These are phyloP conservation scores for Pterostichus madidus DNA, from an alignment of 2,888 invertebrate genomes.

Conservation along the genomic window DNA sequence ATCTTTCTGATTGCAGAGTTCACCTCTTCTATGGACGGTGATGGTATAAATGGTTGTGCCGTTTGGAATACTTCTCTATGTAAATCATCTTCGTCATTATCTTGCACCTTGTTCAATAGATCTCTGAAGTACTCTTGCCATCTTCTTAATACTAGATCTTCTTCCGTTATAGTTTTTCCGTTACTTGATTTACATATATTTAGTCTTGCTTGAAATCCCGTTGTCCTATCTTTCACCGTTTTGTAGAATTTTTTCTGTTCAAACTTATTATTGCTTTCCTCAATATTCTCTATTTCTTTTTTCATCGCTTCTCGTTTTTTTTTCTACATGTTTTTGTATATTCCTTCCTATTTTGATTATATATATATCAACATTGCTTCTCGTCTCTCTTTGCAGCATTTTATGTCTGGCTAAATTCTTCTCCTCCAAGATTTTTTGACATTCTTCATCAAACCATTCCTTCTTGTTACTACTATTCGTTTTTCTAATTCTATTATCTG, in stretches of 20 bases:
- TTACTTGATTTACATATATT: not conserved
- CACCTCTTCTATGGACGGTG: not conserved
- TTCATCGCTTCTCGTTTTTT: not conserved
- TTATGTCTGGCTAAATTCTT: not conserved
- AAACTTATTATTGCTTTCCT: too few relatives aligned
- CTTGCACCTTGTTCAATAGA: not conserved
- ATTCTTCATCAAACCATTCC: conserved; percentile 2
- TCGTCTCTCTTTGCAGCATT: not conserved
- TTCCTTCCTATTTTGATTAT: not conserved
- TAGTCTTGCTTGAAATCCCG: not conserved
- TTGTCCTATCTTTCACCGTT: not conserved
- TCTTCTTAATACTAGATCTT: not conserved
- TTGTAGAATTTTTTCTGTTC: too few relatives aligned
- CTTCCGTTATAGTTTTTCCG: not conserved
- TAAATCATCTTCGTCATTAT: not conserved
- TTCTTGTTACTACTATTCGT: not conserved
- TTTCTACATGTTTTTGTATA: not conserved
- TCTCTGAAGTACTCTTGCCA: not conserved
- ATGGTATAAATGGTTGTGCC: not conserved
- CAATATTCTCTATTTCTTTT: not conserved
- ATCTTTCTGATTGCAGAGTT: not conserved
- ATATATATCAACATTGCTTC: not conserved
- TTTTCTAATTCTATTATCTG: not conserved
- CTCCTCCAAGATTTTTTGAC: not conserved
- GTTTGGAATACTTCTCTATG: too few relatives aligned